phyloP scores from a whole-genome alignment of 1,140 invertebrate species.

The Pseudobourletiella spinata region DNA sequence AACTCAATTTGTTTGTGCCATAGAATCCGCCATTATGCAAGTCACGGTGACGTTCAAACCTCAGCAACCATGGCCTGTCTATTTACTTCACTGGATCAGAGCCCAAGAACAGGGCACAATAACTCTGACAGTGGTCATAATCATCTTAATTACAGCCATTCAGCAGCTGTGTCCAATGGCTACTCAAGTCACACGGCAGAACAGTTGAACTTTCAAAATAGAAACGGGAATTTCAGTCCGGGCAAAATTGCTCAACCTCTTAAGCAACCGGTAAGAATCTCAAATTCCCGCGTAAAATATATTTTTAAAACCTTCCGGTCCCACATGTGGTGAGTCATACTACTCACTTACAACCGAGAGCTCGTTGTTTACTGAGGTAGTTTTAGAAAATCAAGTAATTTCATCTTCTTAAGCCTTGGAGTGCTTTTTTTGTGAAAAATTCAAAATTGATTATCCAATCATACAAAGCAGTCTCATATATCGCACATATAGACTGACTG shows the following conservation, averaged over 20 bases:
- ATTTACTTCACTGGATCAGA: slow-evolving; percentile 10
- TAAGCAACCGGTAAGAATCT: too few relatives aligned
- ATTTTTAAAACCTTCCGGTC: too few relatives aligned
- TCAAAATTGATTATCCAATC: background rate
- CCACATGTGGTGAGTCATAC: too few relatives aligned
- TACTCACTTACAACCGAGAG: too few relatives aligned
- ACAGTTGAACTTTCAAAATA: background rate
- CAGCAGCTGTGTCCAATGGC: background rate
- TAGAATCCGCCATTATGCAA: slow-evolving; percentile 47
- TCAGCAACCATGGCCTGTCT: slow-evolving; percentile 79
- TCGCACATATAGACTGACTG: background rate
- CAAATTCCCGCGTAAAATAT: too few relatives aligned
- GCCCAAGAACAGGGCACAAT: background rate
- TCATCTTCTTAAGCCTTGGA: background rate
- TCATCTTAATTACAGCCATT: background rate
- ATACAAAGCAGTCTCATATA: background rate
- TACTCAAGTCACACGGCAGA: background rate
- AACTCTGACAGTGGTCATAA: background rate
- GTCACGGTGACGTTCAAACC: slow-evolving; percentile 77
- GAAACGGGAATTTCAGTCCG: background rate
- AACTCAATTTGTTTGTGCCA: background rate
- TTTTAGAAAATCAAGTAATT: too few relatives aligned
- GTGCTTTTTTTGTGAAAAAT: background rate
- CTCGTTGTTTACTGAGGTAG: too few relatives aligned
- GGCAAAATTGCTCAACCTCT: background rate